Evolutionary conservation across 2,888 invertebrate species (phyloP).

Genomic region (Eupithecia vulgata): DNA sequence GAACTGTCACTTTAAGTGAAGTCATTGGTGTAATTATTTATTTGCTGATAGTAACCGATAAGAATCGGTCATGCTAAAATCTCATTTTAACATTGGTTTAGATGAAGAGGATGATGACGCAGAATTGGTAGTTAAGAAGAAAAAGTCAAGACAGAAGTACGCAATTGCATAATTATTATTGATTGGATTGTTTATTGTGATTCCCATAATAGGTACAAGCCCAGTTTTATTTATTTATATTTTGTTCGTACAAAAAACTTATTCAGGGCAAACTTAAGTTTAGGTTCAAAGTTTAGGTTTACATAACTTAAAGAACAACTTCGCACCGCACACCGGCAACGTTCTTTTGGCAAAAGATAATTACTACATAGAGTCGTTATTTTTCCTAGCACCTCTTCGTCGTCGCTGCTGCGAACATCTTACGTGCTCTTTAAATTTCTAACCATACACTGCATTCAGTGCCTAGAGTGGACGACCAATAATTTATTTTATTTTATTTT

Average conservation of each 20-base stretch:
- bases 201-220: background rate
- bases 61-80: conserved; percentile 58
- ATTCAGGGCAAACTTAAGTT: no score
- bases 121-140: background rate
- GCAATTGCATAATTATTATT: background rate
- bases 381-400: background rate
- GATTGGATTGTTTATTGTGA: background rate
- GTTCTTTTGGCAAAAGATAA: background rate
- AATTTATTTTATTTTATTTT: no score
- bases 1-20: background rate
- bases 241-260: no score
- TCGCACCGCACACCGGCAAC: background rate
- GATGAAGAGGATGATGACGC: conserved; percentile 21
- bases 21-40: background rate
- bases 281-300: no score
- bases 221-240: no score
- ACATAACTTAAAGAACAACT: no score
- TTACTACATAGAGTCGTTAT: background rate
- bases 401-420: background rate
- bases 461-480: no score
- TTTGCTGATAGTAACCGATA: background rate
- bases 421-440: no score
- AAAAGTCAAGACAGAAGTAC: background rate
- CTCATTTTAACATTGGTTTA: conserved; percentile 56
- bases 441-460: no score